phyloP scores from a whole-genome alignment of 2,888 invertebrate species.

The Drosophila neotestacea region DNA sequence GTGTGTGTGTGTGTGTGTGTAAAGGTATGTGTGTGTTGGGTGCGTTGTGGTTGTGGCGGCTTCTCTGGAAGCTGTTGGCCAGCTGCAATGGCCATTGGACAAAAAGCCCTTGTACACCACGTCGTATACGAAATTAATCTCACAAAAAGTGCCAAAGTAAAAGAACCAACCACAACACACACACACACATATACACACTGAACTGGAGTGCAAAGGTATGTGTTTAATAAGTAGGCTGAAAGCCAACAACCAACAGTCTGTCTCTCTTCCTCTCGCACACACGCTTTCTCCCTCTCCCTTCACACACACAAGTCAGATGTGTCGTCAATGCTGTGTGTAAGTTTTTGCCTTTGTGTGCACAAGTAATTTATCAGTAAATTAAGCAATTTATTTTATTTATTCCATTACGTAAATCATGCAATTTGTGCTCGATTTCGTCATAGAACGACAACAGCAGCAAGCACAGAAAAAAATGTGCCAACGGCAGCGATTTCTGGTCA shows the following conservation, averaged over 20 bases:
- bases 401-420: constrained; percentile 83
- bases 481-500: constrained; percentile 76
- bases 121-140: constrained; percentile 71
- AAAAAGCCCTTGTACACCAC: neutral
- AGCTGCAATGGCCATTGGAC: constrained; percentile 29
- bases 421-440: constrained; percentile 81
- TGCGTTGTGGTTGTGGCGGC: constrained; percentile 26
- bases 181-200: constrained; percentile 18
- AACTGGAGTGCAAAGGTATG: constrained; percentile 28
- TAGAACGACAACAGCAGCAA: constrained; percentile 42
- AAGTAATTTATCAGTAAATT: constrained; percentile 84
- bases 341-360: constrained; percentile 43
- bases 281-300: neutral
- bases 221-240: constrained; percentile 51
- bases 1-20: constrained; percentile 4
- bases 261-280: constrained; percentile 1
- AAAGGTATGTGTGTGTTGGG: constrained; percentile 23
- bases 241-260: constrained; percentile 15
- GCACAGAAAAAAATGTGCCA: constrained; percentile 59
- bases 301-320: constrained; percentile 12
- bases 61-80: constrained; percentile 35
- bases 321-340: constrained; percentile 32
- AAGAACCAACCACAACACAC: constrained; percentile 35
- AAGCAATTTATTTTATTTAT: constrained; percentile 84
- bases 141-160: constrained; percentile 70